Conservation (phyloP, 2,797 vertebrate species). For the Hypotaenidia okinawae region DNA sequence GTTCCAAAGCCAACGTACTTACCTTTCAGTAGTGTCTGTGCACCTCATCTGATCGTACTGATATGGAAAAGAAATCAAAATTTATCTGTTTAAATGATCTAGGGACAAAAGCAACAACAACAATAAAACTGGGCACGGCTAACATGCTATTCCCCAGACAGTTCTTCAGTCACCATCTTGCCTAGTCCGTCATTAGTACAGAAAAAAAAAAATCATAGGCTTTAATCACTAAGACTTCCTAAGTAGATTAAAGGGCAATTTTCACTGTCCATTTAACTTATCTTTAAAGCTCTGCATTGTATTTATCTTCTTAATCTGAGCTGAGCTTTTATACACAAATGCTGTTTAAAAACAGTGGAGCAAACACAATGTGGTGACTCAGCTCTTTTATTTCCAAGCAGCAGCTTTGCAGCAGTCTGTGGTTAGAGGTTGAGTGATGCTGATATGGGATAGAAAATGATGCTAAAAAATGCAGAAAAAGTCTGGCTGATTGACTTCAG, state of each 20-base stretch:
- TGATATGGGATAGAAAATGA: neutral
- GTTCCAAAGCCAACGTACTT: neutral
- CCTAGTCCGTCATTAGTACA: neutral
- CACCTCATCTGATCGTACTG: neutral
- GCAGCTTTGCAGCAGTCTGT: neutral
- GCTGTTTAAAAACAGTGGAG: neutral
- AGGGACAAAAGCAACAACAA: neutral
- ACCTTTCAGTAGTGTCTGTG: neutral
- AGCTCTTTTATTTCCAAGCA: neutral
- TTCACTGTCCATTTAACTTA: constrained; percentile 43
- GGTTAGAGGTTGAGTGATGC: neutral
- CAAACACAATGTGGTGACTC: neutral
- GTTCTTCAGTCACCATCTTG: neutral
- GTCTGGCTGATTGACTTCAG: neutral
- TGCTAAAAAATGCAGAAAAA: neutral
- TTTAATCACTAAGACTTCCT: constrained; percentile 26
- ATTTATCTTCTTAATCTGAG: constrained; percentile 25
- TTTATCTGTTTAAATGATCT: neutral
- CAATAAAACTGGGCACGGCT: fast-evolving
- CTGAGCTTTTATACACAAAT: neutral
- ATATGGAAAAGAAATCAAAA: neutral
- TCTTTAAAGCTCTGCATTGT: constrained; percentile 5
- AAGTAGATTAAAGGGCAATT: constrained; percentile 35
- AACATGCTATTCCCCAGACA: neutral
- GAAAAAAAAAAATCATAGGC: neutral